phyloP scores from a whole-genome alignment of 1,140 invertebrate species.

The Caerostris extrusa region DNA sequence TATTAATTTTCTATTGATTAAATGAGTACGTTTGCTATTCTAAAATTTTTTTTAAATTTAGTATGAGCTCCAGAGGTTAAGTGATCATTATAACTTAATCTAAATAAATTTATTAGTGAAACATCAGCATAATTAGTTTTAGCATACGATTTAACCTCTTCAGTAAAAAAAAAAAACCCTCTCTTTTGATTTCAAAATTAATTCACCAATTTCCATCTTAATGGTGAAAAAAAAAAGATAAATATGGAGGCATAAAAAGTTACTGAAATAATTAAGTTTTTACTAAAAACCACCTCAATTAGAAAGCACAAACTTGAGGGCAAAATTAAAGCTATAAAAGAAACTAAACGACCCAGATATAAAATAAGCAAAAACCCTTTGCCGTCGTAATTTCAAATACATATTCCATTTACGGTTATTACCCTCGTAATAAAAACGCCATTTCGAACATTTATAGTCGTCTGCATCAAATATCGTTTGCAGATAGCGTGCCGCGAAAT shows the following conservation, averaged over 20 bases:
- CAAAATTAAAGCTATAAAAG: conserved; percentile 50
- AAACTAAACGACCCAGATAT: neutral
- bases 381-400: conserved; percentile 16
- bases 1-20: too few species aligned
- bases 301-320: neutral
- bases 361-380: conserved; percentile 11
- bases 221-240: too few species aligned
- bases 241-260: neutral
- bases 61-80: too few species aligned
- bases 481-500: conserved; percentile 28
- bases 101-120: too few species aligned
- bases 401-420: conserved; percentile 69
- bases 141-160: too few species aligned
- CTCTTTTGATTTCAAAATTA: too few species aligned
- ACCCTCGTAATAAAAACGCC: conserved; percentile 69
- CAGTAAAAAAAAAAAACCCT: too few species aligned
- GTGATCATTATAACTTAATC: too few species aligned
- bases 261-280: conserved; percentile 62
- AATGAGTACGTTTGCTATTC: too few species aligned
- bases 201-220: too few species aligned
- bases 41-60: too few species aligned
- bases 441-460: conserved; percentile 59
- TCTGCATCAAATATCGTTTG: neutral
- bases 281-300: conserved; percentile 63
- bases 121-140: too few species aligned